Base-by-base conservation (phyloP, 2,888 invertebrate species). In the Phyllotreta striolata region DNA sequence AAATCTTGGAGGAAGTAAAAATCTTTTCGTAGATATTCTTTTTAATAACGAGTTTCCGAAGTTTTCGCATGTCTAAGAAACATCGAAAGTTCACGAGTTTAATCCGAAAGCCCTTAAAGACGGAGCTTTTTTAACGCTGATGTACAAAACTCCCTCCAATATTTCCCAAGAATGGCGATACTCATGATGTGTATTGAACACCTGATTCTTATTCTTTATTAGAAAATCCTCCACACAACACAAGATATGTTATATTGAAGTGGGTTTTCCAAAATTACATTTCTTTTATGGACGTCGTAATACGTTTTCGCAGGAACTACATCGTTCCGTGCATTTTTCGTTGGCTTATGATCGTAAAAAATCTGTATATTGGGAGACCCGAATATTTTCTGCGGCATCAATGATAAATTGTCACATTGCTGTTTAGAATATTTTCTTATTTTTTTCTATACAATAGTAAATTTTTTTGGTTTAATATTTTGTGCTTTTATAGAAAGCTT, bases 261-360 rank as follows among this genome's bases (percentile, higher is more conserved):
- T 54, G 58, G 52, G 44, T 51, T 55, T n/a, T 54, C 37, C 55
- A n/a, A 62, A 65, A 65, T 64, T 61, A 64, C 64, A 64, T 57
- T 62, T 52, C 65, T 65, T 62, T 62, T 61, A 62, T 65, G 57
- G 58, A 41, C 12, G 39, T 40, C 52, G 41, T 56, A 55, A 51
- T 52, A 61, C 40, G 43, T 44, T 51, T 60, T 39, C 37, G 44
- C 52, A 44, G 40, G 39, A 51, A 24, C 35, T 52, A 61, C 52
- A 51, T 64, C 44, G 56, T 61, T 55, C 41, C 10, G 5, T 62
- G 14, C 34, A 54, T 57, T 55, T 54, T 51, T 49, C 34, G n/a
- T 39, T 8, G 24, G 44, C 40, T 58, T 58, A 41, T 49, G 34
- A 49, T 41, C 46, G 34, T 57, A 58, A 58, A 58, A 58, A 51